A percentile compares a stretch with the other conserved stretches of the same genome.
phyloP scores from a whole-genome alignment of 2,113 vertebrate species.

The Verasper variegatus region DNA sequence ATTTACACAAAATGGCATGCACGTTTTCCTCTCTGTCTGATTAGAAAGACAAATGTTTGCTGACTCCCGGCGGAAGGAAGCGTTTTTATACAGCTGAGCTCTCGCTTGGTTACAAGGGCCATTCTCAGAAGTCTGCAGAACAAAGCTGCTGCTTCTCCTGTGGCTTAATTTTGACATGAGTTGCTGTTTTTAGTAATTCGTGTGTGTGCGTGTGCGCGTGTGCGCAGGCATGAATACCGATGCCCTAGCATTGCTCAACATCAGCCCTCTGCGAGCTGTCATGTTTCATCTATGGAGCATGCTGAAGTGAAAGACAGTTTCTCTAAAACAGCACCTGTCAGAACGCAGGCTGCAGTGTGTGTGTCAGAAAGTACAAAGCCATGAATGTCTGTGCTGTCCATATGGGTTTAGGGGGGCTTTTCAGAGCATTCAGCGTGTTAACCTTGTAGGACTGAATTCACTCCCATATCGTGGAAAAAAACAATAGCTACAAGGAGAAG shows the following conservation, averaged over 20 bases:
- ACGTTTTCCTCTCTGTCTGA: slow-evolving; percentile 45
- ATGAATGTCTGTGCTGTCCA: background rate
- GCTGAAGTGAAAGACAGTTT: slow-evolving; percentile 1
- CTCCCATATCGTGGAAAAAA: background rate
- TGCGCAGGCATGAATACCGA: slow-evolving; percentile 19
- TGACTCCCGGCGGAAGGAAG: slow-evolving; percentile 57
- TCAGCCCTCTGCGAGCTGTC: slow-evolving; percentile 6
- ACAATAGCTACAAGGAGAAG: background rate
- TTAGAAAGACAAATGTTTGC: slow-evolving; percentile 51
- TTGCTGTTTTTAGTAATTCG: slow-evolving; percentile 6
- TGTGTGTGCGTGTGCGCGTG: slow-evolving; percentile 5
- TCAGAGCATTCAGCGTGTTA: background rate
- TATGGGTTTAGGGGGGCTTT: background rate
- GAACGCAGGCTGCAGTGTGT: background rate
- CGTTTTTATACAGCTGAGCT: slow-evolving; percentile 26
- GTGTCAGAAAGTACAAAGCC: background rate
- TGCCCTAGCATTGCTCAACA: background rate
- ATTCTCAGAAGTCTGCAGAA: slow-evolving; percentile 35
- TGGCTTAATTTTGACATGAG: slow-evolving; percentile 30
- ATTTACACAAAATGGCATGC: slow-evolving; percentile 24
- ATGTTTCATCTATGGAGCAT: slow-evolving; percentile 5
- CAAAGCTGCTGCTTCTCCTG: slow-evolving; percentile 12
- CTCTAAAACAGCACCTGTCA: slow-evolving; percentile 10
- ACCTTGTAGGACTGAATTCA: background rate
- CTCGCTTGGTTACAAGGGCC: slow-evolving; percentile 36